Evolutionary conservation across 2,113 vertebrate genomes (phyloP), one percentile per base, ranked within the genome.

Genomic region (Accipiter cooperii): DNA sequence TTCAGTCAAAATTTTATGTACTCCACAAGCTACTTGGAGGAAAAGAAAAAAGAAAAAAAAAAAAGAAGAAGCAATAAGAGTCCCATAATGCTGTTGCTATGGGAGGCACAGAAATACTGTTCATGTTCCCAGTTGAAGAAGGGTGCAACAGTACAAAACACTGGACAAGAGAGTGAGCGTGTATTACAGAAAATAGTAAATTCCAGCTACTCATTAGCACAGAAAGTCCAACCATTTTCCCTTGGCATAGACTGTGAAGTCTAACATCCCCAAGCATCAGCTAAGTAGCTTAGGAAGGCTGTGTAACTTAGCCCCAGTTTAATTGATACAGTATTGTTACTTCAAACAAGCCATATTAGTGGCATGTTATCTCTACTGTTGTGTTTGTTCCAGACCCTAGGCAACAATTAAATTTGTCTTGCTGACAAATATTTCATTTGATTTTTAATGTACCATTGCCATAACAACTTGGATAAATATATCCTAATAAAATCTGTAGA

Each of bases 321-420:
- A 96, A 97, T 91, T 96, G 94, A 95, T 96, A 38, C 79, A 90
- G 77, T 82, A 81, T 74, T 96, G 75, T 94, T 96, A 94, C 95
- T 97, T 96, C 95, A 96, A 96, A 96, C 87, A 94, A 97, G 60
- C 83, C 70, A 19, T 58, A 93, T 97, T 95, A 97, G 80, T 55
- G 69, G 57, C 55, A 47, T 85, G 70, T 94, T 96, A 96, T 96
- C 96, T 95, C 87, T 84, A 13, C 80, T 92, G 70, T 93, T 97
- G 94, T 89, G 84, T 96, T 96, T 90, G 83, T 94, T 90, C 73
- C 90, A 93, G 80, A 97, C 96, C 95, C 88, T 96, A 96, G 93
- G 93, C 96, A 96, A 95, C 96, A 97, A 96, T 95, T 97, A 97
- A 95, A 96, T 97, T 90, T 97, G 85, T 94, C 93, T 94, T 83